Evolutionary conservation across 1,140 invertebrate genomes (phyloP).

Genomic region (Phymastichus coffea): DNA sequence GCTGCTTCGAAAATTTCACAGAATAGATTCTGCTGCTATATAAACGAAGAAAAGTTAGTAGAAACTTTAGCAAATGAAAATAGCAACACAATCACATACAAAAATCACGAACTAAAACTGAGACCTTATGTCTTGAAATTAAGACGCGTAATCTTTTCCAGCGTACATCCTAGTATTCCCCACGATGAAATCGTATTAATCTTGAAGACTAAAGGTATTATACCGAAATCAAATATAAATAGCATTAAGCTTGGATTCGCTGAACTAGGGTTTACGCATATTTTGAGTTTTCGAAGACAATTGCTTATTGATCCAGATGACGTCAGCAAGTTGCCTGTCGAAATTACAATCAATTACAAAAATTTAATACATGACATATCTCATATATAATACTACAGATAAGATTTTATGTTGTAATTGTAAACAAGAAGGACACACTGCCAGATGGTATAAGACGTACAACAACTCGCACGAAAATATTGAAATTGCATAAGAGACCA

Average conservation of each 20-base stretch:
- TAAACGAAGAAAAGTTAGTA: background rate
- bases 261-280: background rate
- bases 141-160: conserved; percentile 1
- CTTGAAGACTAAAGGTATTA: background rate
- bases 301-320: background rate
- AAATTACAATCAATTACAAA: background rate
- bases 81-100: background rate
- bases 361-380: conserved; percentile 13
- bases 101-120: background rate
- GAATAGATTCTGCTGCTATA: background rate
- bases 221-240: too few species aligned
- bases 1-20: background rate
- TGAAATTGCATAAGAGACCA: too few species aligned
- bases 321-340: background rate
- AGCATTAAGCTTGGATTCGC: background rate
- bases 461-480: too few species aligned
- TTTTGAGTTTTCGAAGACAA: background rate
- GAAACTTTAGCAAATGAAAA: background rate
- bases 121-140: background rate
- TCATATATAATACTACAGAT: background rate
- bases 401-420: conserved; percentile 8
- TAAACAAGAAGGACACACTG: conserved; percentile 10
- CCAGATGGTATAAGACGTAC: too few species aligned
- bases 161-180: background rate
- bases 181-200: background rate